A percentile compares a stretch with the other conserved stretches of the same genome.
These are phyloP conservation scores for Mirounga angustirostris DNA, from an alignment of 2,113 vertebrate genomes.

Conservation along the genomic window DNA sequence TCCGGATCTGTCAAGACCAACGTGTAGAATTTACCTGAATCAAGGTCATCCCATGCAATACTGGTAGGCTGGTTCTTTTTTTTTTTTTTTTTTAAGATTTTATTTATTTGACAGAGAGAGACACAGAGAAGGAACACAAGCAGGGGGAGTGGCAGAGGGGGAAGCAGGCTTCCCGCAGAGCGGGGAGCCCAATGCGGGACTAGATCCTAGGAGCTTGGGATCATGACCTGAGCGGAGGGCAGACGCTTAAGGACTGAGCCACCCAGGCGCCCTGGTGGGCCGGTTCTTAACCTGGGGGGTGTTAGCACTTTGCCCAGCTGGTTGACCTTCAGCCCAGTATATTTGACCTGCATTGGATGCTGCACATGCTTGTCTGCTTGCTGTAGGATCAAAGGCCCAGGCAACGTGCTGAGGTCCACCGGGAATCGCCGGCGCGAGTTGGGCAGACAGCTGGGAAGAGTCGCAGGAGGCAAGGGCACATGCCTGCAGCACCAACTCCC, in stretches of 20 bases:
- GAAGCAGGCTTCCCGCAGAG: too few species aligned
- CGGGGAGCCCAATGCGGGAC: too few species aligned
- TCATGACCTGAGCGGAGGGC: too few species aligned
- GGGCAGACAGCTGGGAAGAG: background rate
- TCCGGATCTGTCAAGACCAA: slow-evolving; percentile 95
- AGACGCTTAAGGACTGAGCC: too few species aligned
- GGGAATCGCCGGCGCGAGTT: accelerated
- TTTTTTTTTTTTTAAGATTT: too few species aligned
- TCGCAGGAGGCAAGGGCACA: background rate
- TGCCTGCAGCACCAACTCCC: background rate
- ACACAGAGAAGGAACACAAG: too few species aligned
- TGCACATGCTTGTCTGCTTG: background rate
- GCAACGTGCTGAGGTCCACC: background rate
- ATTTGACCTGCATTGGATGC: background rate
- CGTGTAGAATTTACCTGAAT: slow-evolving; percentile 92
- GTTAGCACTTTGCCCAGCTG: slow-evolving; percentile 94
- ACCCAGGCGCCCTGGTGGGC: slow-evolving; percentile 83
- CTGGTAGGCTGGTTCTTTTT: slow-evolving; percentile 90
- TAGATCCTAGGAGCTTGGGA: too few species aligned
- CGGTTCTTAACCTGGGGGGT: slow-evolving; percentile 95
- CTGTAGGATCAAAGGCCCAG: background rate
- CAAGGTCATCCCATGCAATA: slow-evolving; percentile 93
- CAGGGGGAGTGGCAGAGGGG: too few species aligned
- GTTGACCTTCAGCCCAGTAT: background rate
- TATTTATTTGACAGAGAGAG: too few species aligned